These are phyloP conservation scores for Geothlypis trichas DNA, from an alignment of 2,113 vertebrate species.

Conservation along the genomic window DNA sequence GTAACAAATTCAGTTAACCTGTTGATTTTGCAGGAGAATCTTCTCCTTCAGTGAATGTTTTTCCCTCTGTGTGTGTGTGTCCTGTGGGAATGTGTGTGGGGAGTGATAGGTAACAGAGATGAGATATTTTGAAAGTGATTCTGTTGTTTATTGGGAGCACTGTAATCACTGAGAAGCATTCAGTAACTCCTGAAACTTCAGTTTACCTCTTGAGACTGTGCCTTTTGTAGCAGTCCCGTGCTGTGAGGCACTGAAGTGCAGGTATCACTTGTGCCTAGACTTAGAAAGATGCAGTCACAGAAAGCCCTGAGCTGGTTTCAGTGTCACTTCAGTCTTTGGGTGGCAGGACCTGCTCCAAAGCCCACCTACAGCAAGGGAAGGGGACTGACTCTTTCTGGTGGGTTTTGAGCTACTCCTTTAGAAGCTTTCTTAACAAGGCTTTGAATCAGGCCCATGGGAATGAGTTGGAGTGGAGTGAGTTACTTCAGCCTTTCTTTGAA, in stretches of 20 bases:
- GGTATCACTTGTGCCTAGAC: background rate
- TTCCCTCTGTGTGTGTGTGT: background rate
- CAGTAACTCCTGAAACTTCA: background rate
- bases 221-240: background rate
- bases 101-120: background rate
- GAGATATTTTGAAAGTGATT: background rate
- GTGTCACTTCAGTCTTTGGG: background rate
- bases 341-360: background rate
- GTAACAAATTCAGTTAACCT: background rate
- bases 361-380: background rate
- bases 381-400: background rate
- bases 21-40: background rate
- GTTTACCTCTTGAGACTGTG: background rate
- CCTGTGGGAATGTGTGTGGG: background rate
- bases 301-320: background rate
- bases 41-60: background rate
- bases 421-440: background rate
- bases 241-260: background rate
- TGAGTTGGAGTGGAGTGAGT: background rate
- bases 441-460: slow-evolving; percentile 10
- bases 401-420: background rate
- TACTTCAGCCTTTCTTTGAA: slow-evolving; percentile 35
- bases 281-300: background rate
- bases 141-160: background rate
- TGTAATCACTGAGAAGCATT: background rate